Evolutionary conservation across 64 coral and sea anemone genomes (phyloP), one percentile per base, ranked within the genome.

Genomic region (Pocillopora verrucosa): DNA sequence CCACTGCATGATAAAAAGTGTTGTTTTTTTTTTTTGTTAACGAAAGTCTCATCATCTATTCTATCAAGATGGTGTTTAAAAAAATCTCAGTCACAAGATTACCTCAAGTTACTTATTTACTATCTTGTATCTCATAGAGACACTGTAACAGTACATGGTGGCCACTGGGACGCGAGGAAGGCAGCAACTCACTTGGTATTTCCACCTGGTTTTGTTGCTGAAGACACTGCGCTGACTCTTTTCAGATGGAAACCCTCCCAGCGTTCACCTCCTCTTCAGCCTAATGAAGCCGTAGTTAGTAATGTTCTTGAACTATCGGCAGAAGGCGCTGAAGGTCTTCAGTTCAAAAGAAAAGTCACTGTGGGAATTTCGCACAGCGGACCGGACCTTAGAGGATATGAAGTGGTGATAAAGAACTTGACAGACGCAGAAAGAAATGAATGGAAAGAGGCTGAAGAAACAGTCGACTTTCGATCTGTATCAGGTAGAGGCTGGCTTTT

Each of bases 241-340:
- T 10, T 38, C 12, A 68, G 61, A 83, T 83, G 80, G 80, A 68
- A 67, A 9, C 16, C 62, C 3, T 22, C 16, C 10, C 61, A 11
- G 10, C 16, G 80, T 38, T 65, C 16, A 7, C 80, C 80, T 41
- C 80, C 80, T 65, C 35, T 83, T 9, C 15, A 65, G 5, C 9
- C 65, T 14, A 65, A 83, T 41, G 80, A 83, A 61, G 80, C 80
- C 13, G 16, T 83, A 13, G 62, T 83, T 2, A 83, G 80, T 11
- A 62, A 67, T 36, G 61, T 83, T 2, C 20, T 83, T 67, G 35
- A 83, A 34, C 80, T 83, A 38, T 83, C 61, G 30, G 11, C 34
- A 17, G 36, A 51, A 30, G 67, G 2, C 6, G 1, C 61, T 10
- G 61, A 20, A 63, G 34, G 16, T 10, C 10, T 83, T 35, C 14